Conservation (phyloP, 2,113 vertebrate species). For the Dunckerocampus dactyliophorus region DNA sequence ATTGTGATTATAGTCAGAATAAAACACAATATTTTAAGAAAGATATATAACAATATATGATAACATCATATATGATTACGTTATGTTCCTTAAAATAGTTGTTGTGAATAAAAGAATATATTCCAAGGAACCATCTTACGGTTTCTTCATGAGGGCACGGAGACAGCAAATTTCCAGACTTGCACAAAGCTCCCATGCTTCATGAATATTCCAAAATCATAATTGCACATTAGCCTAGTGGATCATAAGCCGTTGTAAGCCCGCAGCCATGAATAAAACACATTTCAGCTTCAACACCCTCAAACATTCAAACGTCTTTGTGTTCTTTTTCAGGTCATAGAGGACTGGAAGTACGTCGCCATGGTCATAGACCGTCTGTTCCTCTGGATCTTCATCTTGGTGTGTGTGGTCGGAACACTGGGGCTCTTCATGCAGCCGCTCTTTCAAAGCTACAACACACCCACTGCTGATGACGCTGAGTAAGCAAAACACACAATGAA, state of each 20-base stretch:
- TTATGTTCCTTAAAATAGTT: no score
- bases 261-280: constrained; percentile 6
- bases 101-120: no score
- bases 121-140: not conserved
- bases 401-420: constrained; percentile 76
- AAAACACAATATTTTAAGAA: no score
- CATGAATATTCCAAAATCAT: constrained; percentile 35
- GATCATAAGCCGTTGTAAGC: constrained; percentile 1
- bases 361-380: constrained; percentile 82
- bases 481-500: constrained; percentile 30
- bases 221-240: constrained; percentile 7
- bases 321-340: constrained; percentile 68
- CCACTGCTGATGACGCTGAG: constrained; percentile 61
- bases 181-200: constrained; percentile 9
- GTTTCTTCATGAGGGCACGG: not conserved
- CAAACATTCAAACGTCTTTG: not conserved
- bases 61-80: no score
- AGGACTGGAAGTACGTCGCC: constrained; percentile 80
- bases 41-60: no score
- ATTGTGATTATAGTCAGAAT: no score
- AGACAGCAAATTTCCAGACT: not conserved
- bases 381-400: constrained; percentile 79
- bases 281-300: not conserved
- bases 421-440: constrained; percentile 79
- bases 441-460: constrained; percentile 75